These are phyloP conservation scores for Portunus trituberculatus DNA, from an alignment of 1,140 invertebrate species.

Conservation along the genomic window DNA sequence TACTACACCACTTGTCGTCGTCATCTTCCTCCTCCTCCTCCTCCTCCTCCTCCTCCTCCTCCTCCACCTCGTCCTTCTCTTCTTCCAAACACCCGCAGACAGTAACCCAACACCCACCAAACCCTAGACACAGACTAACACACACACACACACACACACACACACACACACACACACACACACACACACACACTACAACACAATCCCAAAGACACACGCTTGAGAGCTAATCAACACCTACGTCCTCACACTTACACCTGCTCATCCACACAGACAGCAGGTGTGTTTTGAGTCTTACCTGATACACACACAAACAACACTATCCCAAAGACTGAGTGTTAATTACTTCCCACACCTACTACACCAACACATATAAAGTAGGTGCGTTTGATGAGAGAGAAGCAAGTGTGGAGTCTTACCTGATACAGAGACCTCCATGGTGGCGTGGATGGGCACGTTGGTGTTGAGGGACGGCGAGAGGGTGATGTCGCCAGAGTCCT, in stretches of 20 bases:
- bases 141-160: too few relatives aligned
- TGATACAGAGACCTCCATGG: conserved; percentile 95
- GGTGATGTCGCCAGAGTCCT: conserved; percentile 90
- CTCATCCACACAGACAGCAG: too few relatives aligned
- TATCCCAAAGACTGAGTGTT: too few relatives aligned
- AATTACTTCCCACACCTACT: not conserved
- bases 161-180: too few relatives aligned
- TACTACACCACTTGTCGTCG: not conserved
- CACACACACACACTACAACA: too few relatives aligned
- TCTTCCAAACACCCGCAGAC: too few relatives aligned
- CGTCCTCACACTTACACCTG: too few relatives aligned
- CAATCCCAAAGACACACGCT: not conserved
- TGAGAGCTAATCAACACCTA: not conserved
- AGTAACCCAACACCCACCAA: too few relatives aligned
- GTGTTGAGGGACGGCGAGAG: conserved; percentile 96
- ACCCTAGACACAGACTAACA: too few relatives aligned
- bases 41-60: not conserved
- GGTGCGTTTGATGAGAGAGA: too few relatives aligned
- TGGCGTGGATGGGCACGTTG: conserved; percentile 95
- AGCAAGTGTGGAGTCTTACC: conserved; percentile 82
- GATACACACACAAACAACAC: too few relatives aligned
- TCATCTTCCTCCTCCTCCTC: not conserved
- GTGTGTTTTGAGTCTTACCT: too few relatives aligned
- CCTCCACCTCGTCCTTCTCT: not conserved
- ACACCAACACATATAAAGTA: not conserved